Percentiles rank a stretch among this genome's conserved stretches.
Conservation (phyloP, 2,888 invertebrate species). For the Eristalis arbustorum region DNA sequence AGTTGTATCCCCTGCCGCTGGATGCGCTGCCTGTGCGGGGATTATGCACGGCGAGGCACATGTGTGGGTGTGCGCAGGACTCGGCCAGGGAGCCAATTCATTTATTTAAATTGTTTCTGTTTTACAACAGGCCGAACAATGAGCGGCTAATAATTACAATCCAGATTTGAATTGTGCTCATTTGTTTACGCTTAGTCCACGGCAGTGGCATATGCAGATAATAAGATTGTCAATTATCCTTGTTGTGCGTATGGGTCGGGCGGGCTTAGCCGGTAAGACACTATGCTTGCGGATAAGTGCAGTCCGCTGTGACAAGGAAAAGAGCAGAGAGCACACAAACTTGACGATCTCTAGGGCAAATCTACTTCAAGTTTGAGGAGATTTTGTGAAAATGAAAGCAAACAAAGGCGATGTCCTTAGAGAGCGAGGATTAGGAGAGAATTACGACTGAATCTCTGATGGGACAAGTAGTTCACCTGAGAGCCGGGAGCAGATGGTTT, state of each 20-base stretch:
- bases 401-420: neutral
- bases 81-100: constrained; percentile 41
- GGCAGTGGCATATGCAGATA: constrained; percentile 33
- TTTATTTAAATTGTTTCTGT: constrained; percentile 54
- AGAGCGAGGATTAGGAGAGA: constrained; percentile 22
- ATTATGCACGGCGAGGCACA: constrained; percentile 23
- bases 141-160: constrained; percentile 22
- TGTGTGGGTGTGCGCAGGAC: constrained; percentile 29
- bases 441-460: neutral
- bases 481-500: neutral
- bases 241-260: constrained; percentile 30
- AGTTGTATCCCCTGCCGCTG: constrained; percentile 3
- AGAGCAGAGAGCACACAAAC: neutral
- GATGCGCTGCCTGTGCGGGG: constrained; percentile 6
- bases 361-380: constrained; percentile 25
- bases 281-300: constrained; percentile 14
- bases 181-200: constrained; percentile 28
- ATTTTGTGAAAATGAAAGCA: neutral
- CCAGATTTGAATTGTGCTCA: constrained; percentile 22
- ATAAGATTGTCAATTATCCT: constrained; percentile 58
- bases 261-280: constrained; percentile 26
- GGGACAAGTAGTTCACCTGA: neutral
- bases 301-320: constrained; percentile 14
- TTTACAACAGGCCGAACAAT: constrained; percentile 29
- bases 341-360: neutral